These are phyloP conservation scores for Catotricha subobsoleta DNA, from an alignment of 2,888 invertebrate genomes.

Conservation along the genomic window DNA sequence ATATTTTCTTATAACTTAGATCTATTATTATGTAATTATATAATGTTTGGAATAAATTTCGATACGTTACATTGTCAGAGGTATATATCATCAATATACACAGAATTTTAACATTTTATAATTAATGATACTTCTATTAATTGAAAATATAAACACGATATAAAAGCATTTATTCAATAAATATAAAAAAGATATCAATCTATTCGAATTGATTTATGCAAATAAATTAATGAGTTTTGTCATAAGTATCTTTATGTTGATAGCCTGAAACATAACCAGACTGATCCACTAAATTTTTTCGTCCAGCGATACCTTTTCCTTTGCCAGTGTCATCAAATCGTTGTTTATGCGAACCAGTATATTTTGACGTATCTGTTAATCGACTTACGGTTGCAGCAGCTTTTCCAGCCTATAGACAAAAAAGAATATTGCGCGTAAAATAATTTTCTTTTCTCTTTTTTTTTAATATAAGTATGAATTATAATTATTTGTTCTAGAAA, in stretches of 20 bases:
- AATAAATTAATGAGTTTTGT: constrained; percentile 31
- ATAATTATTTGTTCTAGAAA: constrained; percentile 2
- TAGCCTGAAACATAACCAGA: constrained; percentile 73
- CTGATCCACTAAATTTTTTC: constrained; percentile 53
- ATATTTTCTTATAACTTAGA: too few species aligned
- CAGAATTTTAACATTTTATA: too few species aligned
- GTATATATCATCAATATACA: too few species aligned
- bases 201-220: neutral
- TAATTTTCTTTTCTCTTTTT: neutral
- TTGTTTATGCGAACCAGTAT: constrained; percentile 74
- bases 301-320: constrained; percentile 69
- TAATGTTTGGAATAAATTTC: too few species aligned
- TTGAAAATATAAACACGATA: neutral
- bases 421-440: constrained; percentile 2
- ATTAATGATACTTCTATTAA: too few species aligned
- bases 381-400: constrained; percentile 32
- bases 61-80: too few species aligned
- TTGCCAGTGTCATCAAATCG: constrained; percentile 67
- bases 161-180: neutral
- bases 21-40: too few species aligned
- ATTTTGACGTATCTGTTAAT: constrained; percentile 69
- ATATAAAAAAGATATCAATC: neutral
- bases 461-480: neutral
- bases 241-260: constrained; percentile 59
- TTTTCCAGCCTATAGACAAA: constrained; percentile 24